Percentiles rank a stretch among this genome's conserved stretches.
phyloP scores from a whole-genome alignment of 2,113 vertebrate species.

The Lophius piscatorius region DNA sequence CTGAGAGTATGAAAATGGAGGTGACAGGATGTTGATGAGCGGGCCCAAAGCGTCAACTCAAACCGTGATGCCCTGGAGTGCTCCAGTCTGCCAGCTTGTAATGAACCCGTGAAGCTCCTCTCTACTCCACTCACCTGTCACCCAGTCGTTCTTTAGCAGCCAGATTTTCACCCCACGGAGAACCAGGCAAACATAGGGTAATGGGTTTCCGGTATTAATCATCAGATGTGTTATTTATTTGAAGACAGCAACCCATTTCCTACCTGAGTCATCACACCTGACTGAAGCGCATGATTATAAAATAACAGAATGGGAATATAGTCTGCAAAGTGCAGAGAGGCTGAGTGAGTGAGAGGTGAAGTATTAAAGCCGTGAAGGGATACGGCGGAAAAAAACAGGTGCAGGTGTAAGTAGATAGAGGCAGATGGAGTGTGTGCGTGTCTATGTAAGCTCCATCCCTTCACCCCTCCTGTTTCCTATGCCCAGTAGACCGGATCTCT shows the following conservation, averaged over 20 bases:
- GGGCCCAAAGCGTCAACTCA: constrained; percentile 57
- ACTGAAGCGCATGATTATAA: constrained; percentile 26
- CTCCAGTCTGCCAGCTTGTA: constrained; percentile 53
- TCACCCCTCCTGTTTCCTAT: constrained; percentile 36
- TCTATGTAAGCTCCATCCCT: constrained; percentile 12
- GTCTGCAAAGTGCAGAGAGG: constrained; percentile 7
- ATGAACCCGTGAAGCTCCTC: constrained; percentile 60
- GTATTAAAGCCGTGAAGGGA: constrained; percentile 11
- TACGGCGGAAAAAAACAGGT: neutral
- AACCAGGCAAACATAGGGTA: constrained; percentile 2
- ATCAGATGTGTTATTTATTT: constrained; percentile 26
- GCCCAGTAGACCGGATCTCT: constrained; percentile 43
- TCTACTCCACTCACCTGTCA: constrained; percentile 57
- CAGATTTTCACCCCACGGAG: constrained; percentile 12
- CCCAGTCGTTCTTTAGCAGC: constrained; percentile 38
- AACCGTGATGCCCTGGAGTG: constrained; percentile 50
- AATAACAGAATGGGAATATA: constrained; percentile 10
- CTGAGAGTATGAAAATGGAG: constrained; percentile 53
- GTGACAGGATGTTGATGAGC: constrained; percentile 73
- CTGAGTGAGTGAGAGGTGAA: constrained; percentile 22
- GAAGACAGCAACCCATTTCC: constrained; percentile 23
- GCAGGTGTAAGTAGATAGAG: constrained; percentile 28
- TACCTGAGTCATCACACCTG: neutral
- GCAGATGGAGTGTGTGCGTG: constrained; percentile 13
- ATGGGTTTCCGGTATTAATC: constrained; percentile 30